These are phyloP conservation scores for Pelodytes ibericus DNA, from an alignment of 2,797 vertebrate genomes.

Conservation along the genomic window DNA sequence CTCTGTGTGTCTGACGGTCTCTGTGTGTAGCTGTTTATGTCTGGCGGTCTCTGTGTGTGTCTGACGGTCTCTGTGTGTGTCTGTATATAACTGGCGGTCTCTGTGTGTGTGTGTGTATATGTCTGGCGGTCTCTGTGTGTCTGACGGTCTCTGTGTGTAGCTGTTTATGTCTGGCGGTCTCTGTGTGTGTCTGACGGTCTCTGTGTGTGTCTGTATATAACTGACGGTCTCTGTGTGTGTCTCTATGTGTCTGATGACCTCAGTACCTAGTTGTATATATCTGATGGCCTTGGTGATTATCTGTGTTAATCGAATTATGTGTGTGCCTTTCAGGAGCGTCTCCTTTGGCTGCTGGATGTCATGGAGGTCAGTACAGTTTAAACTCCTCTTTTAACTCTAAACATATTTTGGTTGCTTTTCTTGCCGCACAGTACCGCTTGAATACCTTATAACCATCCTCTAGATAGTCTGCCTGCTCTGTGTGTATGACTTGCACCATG, in stretches of 20 bases:
- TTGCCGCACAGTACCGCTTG: no score
- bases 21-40: not conserved
- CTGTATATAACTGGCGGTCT: not conserved
- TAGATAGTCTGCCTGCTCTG: no score
- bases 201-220: not conserved
- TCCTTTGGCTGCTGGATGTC: conserved; percentile 98
- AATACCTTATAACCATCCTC: no score
- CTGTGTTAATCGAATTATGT: not conserved
- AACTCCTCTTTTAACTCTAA: not conserved
- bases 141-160: not conserved
- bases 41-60: no score
- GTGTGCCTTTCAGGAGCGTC: conserved; percentile 78
- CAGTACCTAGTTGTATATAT: not conserved
- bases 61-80: not conserved
- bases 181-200: not conserved
- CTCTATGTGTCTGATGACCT: not conserved
- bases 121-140: not conserved
- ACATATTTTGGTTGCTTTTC: no score
- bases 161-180: not conserved
- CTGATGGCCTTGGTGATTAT: not conserved
- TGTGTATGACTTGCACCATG: no score
- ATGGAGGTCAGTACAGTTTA: conserved; percentile 86
- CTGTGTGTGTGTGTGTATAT: not conserved
- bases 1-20: not conserved
- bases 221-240: not conserved